These are phyloP conservation scores for Apotomis turbidana DNA, from an alignment of 2,888 invertebrate species.

Conservation along the genomic window DNA sequence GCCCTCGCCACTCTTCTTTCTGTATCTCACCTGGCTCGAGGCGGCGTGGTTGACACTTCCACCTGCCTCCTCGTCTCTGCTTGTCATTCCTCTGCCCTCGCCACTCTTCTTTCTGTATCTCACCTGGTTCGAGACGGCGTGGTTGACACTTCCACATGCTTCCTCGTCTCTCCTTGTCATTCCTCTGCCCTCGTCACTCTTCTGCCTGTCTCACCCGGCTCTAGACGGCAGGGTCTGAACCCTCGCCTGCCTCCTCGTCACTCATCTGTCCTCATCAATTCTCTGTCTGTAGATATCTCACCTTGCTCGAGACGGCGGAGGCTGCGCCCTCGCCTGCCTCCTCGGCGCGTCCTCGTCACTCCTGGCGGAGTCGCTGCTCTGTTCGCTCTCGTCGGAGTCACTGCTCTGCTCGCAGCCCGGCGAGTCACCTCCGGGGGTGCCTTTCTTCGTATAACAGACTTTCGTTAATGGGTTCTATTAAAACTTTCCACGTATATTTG, in stretches of 20 bases:
- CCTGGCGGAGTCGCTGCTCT: slow-evolving; percentile 66
- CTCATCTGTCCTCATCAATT: slow-evolving; percentile 68
- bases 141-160: no score
- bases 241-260: slow-evolving; percentile 48
- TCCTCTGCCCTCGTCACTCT: no score
- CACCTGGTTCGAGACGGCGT: no score
- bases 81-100: no score
- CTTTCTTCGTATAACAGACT: slow-evolving; percentile 69
- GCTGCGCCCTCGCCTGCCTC: slow-evolving; percentile 46
- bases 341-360: slow-evolving; percentile 69
- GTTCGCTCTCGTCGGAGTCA: slow-evolving; percentile 67
- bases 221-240: slow-evolving; percentile 44
- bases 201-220: slow-evolving; percentile 43
- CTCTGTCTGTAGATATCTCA: slow-evolving; percentile 39
- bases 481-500: no score
- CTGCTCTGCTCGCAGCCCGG: slow-evolving; percentile 61
- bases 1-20: no score
- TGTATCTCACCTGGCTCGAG: no score
- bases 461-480: slow-evolving; percentile 5
- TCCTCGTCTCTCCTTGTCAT: no score
- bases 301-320: slow-evolving; percentile 42
- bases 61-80: no score
- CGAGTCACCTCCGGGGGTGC: slow-evolving; percentile 60
- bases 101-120: no score
- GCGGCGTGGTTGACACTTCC: no score